phyloP scores from a whole-genome alignment of 2,113 vertebrate genomes.

The human (Homo sapiens) region GRCh38 chr18:33176501-33177000 shows the following conservation, averaged over 20 bases:
- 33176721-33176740: neutral
- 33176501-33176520: neutral
- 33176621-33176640: neutral
- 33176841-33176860: neutral
- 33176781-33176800: neutral
- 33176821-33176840: neutral
- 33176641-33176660: neutral
- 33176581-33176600: neutral
- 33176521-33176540: neutral
- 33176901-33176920: neutral
- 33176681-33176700: neutral
- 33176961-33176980: neutral
- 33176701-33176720: neutral
- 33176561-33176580: neutral
- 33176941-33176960: neutral
- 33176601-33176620: neutral
- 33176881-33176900: neutral
- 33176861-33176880: neutral
- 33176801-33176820: neutral
- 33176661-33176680: neutral
- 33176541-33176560: neutral
- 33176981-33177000: neutral
- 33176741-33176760: neutral
- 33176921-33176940: neutral
- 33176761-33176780: neutral